These are phyloP conservation scores for Rhinoraja longicauda DNA, from an alignment of 2,797 vertebrate genomes.

Conservation along the genomic window DNA sequence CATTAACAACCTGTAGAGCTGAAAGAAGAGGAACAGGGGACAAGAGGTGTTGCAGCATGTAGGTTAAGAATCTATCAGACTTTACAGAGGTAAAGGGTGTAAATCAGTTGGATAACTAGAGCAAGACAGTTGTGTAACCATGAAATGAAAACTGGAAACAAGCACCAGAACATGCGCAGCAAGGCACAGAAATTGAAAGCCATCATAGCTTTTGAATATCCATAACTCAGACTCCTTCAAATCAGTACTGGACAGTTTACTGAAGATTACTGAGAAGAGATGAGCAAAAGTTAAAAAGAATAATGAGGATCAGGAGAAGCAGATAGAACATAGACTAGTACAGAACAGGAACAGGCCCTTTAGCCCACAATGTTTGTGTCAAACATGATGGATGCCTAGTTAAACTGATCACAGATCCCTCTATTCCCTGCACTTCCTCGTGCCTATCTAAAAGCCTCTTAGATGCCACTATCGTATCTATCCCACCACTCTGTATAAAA, in stretches of 20 bases:
- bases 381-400: too few relatives aligned
- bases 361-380: too few relatives aligned
- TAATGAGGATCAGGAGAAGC: neutral
- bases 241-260: neutral
- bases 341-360: too few relatives aligned
- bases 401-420: too few relatives aligned
- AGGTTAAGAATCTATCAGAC: neutral
- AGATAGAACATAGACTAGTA: neutral
- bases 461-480: too few relatives aligned
- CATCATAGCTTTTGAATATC: neutral
- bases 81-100: neutral
- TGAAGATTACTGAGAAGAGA: neutral
- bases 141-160: neutral
- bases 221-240: neutral
- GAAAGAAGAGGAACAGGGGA: neutral
- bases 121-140: neutral
- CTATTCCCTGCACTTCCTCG: too few relatives aligned
- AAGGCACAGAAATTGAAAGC: neutral
- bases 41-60: neutral
- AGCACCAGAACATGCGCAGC: neutral
- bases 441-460: too few relatives aligned
- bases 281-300: neutral
- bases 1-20: neutral
- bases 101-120: neutral
- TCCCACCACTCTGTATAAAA: too few relatives aligned